Percentiles rank a stretch among this genome's conserved stretches.
Conservation (phyloP, 2,797 vertebrate genomes). For the Coccyzus lansbergi region DNA sequence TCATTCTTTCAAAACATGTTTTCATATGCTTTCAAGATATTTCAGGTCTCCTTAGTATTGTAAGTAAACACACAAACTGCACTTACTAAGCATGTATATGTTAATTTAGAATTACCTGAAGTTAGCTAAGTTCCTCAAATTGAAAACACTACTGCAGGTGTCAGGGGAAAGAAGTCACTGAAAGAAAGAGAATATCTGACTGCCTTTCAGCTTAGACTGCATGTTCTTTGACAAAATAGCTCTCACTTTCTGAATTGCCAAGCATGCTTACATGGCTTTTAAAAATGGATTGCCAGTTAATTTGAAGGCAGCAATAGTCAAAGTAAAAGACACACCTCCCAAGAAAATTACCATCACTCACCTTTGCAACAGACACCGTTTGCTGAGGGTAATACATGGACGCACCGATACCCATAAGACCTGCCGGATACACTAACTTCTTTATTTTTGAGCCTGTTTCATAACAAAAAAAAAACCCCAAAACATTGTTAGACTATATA, state of each 20-base stretch:
- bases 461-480: background rate
- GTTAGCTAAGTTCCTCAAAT: background rate
- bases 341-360: conserved; percentile 59
- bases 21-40: background rate
- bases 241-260: background rate
- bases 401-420: conserved; percentile 87
- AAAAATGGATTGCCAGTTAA: background rate
- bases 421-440: conserved; percentile 85
- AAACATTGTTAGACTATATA: background rate
- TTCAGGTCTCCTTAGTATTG: background rate
- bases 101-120: background rate
- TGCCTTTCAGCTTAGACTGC: background rate
- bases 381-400: conserved; percentile 94
- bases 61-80: background rate
- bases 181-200: background rate
- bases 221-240: background rate
- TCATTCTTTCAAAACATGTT: background rate
- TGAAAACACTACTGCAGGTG: background rate
- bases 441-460: conserved; percentile 89
- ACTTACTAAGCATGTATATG: background rate
- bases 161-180: background rate
- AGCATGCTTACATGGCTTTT: background rate
- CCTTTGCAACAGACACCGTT: conserved; percentile 84
- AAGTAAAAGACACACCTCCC: background rate
- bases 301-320: background rate